Evolutionary conservation across 2,888 invertebrate genomes (phyloP), one percentile per base, ranked within the genome.

Genomic region (Odontomyia ornata): DNA sequence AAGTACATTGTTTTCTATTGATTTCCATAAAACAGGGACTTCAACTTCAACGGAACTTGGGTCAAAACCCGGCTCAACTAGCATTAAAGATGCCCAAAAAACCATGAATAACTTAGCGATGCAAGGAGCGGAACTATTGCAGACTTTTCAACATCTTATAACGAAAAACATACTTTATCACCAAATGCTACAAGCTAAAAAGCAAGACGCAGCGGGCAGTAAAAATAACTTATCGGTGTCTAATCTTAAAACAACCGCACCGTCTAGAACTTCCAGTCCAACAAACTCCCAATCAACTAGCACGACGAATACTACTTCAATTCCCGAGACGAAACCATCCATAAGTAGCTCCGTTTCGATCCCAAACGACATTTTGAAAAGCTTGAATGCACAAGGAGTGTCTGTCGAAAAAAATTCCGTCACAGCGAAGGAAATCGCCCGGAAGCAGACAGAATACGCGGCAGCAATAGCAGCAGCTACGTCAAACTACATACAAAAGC

Each of bases 101-200:
- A 76, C 79, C 9, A 76, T 79, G 69, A 80, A 80, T 46, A 76
- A 80, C 13, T 62, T 80, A 75, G 71, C 79, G 73, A 77, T 81
- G 80, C 79, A 81, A 25, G 79, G 81, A 64, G 77, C 79, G 21
- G 79, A 80, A 60, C 79, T 80, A 7, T 75, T 78, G 56, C 77
- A 80, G 57, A 43, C 79, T 62, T 71, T 78, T 62, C 72, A 57
- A 30, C 57, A 64, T 15, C 60, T 64, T 18, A 79, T 81, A 27
- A 80, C 81, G n/a, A 80, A 80, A 27, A 80, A 80, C 25, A 65
- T 52, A 27, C 56, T 73, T 15, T 47, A 56, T 60, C 62, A 73
- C 46, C 77, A 78, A 21, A 79, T 80, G 11, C 13, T 52, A 15
- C 43, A 69, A 57, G 9, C 23, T 30, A 65, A 65, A 11, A 65